Evolutionary conservation across 1,140 invertebrate genomes (phyloP), one percentile per base, ranked within the genome.

Genomic region (Leptinotarsa defecta): DNA sequence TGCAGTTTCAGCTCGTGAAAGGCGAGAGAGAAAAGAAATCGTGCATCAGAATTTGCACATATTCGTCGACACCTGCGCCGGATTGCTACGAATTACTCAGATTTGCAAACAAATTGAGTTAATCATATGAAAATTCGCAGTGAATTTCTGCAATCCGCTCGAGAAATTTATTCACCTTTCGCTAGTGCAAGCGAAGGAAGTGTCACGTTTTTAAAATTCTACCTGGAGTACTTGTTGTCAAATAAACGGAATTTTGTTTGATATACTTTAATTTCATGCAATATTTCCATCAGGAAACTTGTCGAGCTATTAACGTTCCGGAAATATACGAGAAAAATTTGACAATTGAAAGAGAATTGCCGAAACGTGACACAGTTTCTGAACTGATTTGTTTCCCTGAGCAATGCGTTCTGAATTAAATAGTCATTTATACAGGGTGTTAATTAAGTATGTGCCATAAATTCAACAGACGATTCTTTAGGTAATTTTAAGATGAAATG

Each of bases 21-120:
- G 6, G n/a, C 3, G 15, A 65, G 27, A 61, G 62, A 20, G 19
- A 71, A 77, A 77, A 77, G 68, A 77, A 77, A 73, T 77, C 48
- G 64, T 78, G 77, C 74, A 74, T 78, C 75, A 34, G 43, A 69
- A 78, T 74, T 72, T 71, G 74, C 73, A 74, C 74, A 78, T 67
- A 69, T 78, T 73, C 74, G 74, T 74, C 71, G 71, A 68, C 77
- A 70, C 68, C 68, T 70, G 68, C 49, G 19, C 19, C n/a, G 34
- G 68, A 70, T 70, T 78, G 77, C 74, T 69, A 70, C 71, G 71
- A 74, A 76, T 76, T 52, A 71, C 74, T 72, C 43, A 78, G 77
- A 76, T 78, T 78, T 78, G 68, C 74, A 78, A 78, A 71, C 71
- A 78, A 78, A 78, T 78, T 78, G 77, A 78, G 71, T 76, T 78